phyloP scores from a whole-genome alignment of 2,113 vertebrate species.

The Mirounga angustirostris region DNA sequence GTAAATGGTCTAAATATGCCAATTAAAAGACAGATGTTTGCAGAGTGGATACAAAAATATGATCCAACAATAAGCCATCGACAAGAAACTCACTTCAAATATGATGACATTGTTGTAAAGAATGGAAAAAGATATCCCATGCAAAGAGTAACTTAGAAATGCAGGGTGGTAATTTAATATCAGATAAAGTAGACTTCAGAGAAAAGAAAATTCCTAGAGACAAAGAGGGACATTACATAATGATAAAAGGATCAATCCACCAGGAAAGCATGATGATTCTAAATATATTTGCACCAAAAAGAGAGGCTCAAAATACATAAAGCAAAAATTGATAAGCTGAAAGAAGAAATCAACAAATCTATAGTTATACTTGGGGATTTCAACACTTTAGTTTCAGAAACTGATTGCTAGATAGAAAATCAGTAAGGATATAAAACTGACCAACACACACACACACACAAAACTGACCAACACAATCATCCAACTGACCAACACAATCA shows the following conservation, averaged over 20 bases:
- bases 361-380: neutral
- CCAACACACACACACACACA: neutral
- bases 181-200: neutral
- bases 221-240: neutral
- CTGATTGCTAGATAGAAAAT: neutral
- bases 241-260: neutral
- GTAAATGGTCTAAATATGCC: neutral
- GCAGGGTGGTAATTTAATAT: neutral
- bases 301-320: neutral
- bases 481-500: neutral
- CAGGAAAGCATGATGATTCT: slow-evolving; percentile 12
- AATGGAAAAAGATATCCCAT: neutral
- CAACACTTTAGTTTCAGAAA: neutral
- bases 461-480: too few relatives aligned
- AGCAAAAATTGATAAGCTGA: neutral
- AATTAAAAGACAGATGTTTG: neutral
- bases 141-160: neutral
- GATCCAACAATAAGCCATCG: neutral
- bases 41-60: neutral
- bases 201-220: slow-evolving; percentile 37
- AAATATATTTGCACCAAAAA: neutral
- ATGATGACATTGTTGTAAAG: neutral
- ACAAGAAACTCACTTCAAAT: slow-evolving; percentile 23
- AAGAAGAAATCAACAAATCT: neutral
- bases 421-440: neutral